Base-by-base conservation (phyloP, 2,888 invertebrate species). In the Noctua fimbriata region DNA sequence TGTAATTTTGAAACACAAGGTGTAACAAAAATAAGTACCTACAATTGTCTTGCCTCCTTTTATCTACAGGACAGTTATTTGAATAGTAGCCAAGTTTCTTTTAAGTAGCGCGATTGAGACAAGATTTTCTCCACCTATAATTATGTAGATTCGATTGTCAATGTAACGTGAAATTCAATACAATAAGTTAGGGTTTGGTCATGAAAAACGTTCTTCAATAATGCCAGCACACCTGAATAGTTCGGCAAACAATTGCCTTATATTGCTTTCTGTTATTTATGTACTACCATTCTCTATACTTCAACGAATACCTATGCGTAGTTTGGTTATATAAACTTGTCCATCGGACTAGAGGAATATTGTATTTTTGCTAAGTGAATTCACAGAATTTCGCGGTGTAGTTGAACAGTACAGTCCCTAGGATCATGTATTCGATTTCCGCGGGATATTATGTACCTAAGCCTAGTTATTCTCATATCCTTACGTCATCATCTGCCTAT, bases 191-290 rank as follows among this genome's bases (percentile, higher is more conserved):
- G 21, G 69, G 32, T 4, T 16, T 47, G n/a, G 14, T 47, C 44
- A 36, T 47, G 78, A 66, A 41, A 78, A 81, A 84, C 65, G 32
- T 41, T 32, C 49, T 70, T 78, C 65, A 83, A 84, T 81, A 81
- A 60, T n/a, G 49, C 14, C 69, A 32, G 65, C 41, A 3, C 84
- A 83, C 78, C 84, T 84, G 84, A 78, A 78, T 52, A 77, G 83
- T 67, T 81, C 16, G 24, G 2, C 32, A 41, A 83, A 70, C 72
- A 69, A 58, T 63, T 41, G 41, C 55, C 49, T 63, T 47, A 72
- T 60, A 80, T 85, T 83, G 32, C 58, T 58, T 83, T 70, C 44
- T 65, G 47, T 83, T 70, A 83, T 81, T 81, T 69, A 81, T 83
- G 47, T 69, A 47, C 74, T 55, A n/a, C 28, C 55, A 36, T 32